Base-by-base conservation (phyloP, 1,140 invertebrate genomes). In the Spodoptera litura region DNA sequence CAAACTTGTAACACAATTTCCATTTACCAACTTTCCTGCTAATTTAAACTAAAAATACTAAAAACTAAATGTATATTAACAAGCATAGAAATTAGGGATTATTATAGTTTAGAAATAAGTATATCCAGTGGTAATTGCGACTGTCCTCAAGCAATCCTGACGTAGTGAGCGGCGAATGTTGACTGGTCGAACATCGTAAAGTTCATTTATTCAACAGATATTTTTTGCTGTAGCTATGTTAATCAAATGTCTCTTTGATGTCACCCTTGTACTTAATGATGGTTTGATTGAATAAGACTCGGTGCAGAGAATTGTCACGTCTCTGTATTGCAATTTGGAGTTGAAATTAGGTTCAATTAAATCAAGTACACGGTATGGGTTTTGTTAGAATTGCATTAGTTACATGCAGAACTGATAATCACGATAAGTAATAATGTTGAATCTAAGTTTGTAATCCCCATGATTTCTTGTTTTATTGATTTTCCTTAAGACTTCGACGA, bases 201-300 rank as follows among this genome's bases (percentile, higher is more conserved):
- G 68, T 72, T 64, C 59, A 78, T 78, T 78, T 66, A 55, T 66
- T 20, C 49, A 66, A 27, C 55, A 66, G 74, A 15, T 77, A 66
- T 77, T 75, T 73, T 75, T 75, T 75, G 72, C 72, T 51, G 52
- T 62, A 51, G 74, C 13, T 66, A 70, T 78, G 64, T 49, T 78
- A 78, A 78, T 78, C 64, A 52, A 78, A 68, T 49, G 52, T 70
- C 72, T 75, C 72, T 78, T 68, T 78, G 64, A 78, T 78, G 64
- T 68, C 75, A 75, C 64, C 55, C 75, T 66, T 78, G 64, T 68
- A 70, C 75, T 70, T 78, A 78, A 78, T 78, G 64, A 70, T 78
- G 53, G 64, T 68, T 68, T 78, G 51, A 78, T 78, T 68, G 64
- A 78, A 74, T 75, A 75, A 62, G 56, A 75, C 15, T 52, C 35